phyloP scores from a whole-genome alignment of 2,797 vertebrate species.

The Numenius phaeopus region DNA sequence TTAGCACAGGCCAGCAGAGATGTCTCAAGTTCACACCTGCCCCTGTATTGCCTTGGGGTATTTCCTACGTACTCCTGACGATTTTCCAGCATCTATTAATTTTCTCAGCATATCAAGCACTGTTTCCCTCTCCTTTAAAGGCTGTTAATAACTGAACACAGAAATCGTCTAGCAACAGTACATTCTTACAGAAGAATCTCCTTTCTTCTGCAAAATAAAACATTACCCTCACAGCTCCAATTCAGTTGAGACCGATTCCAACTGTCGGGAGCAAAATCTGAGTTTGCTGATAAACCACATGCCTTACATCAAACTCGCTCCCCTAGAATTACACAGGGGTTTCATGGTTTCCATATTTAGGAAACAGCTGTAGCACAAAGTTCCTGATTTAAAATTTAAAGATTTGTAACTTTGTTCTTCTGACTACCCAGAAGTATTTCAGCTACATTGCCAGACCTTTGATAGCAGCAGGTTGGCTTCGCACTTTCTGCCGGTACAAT shows the following conservation, averaged over 20 bases:
- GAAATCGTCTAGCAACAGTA: background rate
- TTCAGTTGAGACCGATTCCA: background rate
- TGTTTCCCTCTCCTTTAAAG: background rate
- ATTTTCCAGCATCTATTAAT: constrained; percentile 4
- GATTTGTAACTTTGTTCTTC: background rate
- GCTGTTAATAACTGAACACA: background rate
- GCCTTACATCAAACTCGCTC: background rate
- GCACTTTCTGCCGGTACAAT: rapidly evolving
- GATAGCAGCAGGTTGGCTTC: background rate
- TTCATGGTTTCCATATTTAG: background rate
- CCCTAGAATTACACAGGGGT: background rate
- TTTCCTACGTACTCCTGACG: background rate
- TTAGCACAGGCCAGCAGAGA: background rate
- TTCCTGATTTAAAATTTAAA: background rate
- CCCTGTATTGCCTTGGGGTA: background rate
- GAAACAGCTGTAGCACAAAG: background rate
- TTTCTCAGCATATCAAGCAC: background rate
- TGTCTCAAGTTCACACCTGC: background rate
- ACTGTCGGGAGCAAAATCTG: background rate
- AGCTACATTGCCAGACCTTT: background rate
- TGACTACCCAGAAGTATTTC: background rate
- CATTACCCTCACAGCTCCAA: background rate
- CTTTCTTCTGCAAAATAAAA: background rate
- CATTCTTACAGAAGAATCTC: background rate
- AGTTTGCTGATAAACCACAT: background rate